Evolutionary conservation across 2,113 vertebrate species (phyloP).

Genomic region (Dryoscopus gambensis): DNA sequence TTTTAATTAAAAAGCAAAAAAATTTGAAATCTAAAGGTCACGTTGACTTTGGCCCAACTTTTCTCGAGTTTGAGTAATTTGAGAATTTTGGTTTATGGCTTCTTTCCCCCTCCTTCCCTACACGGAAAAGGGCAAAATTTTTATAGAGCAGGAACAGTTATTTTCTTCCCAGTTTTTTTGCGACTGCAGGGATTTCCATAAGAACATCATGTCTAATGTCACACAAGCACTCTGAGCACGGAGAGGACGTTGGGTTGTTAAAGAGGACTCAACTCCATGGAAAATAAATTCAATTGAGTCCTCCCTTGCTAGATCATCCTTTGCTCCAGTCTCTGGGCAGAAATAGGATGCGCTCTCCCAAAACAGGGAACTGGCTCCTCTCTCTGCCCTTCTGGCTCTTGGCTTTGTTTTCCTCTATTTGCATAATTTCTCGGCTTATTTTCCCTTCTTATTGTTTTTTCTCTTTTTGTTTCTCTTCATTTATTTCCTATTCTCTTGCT

Average conservation of each 20-base stretch:
- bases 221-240: background rate
- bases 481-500: background rate
- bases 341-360: background rate
- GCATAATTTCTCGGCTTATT: background rate
- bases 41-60: background rate
- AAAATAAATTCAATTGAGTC: background rate
- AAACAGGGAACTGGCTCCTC: background rate
- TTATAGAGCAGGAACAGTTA: background rate
- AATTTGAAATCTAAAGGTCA: background rate
- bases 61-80: background rate
- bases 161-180: background rate
- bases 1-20: background rate
- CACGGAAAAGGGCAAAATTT: background rate
- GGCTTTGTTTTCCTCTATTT: background rate
- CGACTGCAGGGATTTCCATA: background rate
- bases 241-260: background rate
- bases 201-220: background rate
- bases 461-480: background rate
- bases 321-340: background rate
- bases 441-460: background rate
- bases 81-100: background rate
- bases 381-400: background rate
- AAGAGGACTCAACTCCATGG: background rate
- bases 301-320: background rate
- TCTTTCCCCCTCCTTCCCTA: background rate